Conservation (phyloP, 2,113 vertebrate species). For the Xenus cinereus region DNA sequence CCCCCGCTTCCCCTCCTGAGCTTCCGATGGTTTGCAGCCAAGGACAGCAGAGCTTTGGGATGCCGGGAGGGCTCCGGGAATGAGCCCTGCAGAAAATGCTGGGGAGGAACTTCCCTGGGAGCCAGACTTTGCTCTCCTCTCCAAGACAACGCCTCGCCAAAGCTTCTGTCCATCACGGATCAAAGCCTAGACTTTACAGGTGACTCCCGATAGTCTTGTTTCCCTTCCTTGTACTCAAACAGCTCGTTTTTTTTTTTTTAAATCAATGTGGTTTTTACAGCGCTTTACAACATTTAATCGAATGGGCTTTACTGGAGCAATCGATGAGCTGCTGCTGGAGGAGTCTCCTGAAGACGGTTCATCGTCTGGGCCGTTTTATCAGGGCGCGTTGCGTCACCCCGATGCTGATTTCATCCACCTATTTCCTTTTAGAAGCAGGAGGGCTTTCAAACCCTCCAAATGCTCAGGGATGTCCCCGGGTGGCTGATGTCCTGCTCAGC, state of each 20-base stretch:
- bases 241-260: neutral
- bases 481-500: neutral
- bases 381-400: accelerated
- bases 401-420: neutral
- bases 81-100: neutral
- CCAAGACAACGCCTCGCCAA: neutral
- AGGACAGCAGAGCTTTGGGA: neutral
- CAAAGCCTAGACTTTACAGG: neutral
- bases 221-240: neutral
- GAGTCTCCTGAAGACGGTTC: neutral
- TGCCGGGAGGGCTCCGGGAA: neutral
- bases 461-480: neutral
- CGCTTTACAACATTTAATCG: neutral
- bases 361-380: neutral
- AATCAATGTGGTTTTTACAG: neutral
- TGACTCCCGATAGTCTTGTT: neutral
- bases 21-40: neutral
- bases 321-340: neutral
- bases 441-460: neutral
- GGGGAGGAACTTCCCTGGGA: neutral
- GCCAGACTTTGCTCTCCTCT: neutral
- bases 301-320: neutral
- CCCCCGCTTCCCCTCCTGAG: neutral
- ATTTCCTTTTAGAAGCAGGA: neutral
- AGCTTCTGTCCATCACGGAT: neutral